Base-by-base conservation (phyloP, 2,797 vertebrate species). In the Gymnoscopelus microlampas region DNA sequence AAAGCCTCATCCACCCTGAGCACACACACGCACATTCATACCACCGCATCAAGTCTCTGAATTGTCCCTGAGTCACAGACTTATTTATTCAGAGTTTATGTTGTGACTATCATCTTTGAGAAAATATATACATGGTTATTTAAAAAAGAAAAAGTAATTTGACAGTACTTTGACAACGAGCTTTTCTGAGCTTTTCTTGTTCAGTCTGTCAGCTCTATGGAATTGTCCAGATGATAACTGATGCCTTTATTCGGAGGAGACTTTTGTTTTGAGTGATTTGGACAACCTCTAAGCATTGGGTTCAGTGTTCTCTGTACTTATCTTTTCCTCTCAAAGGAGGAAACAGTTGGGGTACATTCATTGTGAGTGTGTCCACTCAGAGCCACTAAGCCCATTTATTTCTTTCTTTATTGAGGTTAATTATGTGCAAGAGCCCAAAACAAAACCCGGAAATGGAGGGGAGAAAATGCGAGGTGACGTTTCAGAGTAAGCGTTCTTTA, bases 381-480 rank as follows among this genome's bases (percentile, higher is more conserved):
- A 91, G 88, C 87, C 88, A 82, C 87, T 83, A 74, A 79, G 91
- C 91, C 92, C 84, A 67, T 93, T 94, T 91, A 87, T 93, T 94
- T 94, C 86, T 94, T 95, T 93, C 87, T 94, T 93, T 91, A 92
- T 83, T 78, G 92, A 92, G 92, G 93, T 93, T 91, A 85, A 85
- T 59, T 32, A 70, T 76, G 68, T 15, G 66, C 82, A 71, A 49
- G 81, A 91, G 80, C 87, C 89, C 86, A 91, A 87, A 85, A 62
- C 76, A 71, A 83, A 65, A 81, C 61, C 78, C 44, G 73, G 73
- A 81, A 82, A 73, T 59, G 78, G 82, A 83, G 77, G 72, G 76
- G 74, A 84, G 72, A 77, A 79, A 67, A 64, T 23, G 81, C 69
- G 72, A 84, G 82, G 80, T 73, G 75, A 88, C 56, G 73, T 86